Conservation (phyloP, 1,140 invertebrate genomes). For the Rhynchophorus ferrugineus region DNA sequence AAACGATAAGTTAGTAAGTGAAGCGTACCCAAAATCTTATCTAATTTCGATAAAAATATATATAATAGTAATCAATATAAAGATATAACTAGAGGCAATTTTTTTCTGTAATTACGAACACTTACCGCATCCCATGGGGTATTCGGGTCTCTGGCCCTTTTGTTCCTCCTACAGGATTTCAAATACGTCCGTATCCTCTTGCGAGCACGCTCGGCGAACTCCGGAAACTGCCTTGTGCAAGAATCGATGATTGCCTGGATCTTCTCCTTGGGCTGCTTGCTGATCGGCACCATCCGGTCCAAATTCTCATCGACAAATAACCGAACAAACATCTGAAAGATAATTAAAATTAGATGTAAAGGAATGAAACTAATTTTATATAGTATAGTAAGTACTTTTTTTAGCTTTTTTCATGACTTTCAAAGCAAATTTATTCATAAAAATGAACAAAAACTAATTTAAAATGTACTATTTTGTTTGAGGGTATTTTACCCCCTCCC, state of each 20-base stretch:
- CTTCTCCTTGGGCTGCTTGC: slow-evolving; percentile 96
- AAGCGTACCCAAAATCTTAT: too few species aligned
- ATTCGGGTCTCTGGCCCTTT: slow-evolving; percentile 70
- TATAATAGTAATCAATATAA: too few species aligned
- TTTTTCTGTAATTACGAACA: slow-evolving; percentile 12
- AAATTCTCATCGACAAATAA: slow-evolving; percentile 96
- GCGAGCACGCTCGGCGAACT: slow-evolving; percentile 87
- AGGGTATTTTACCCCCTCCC: too few species aligned
- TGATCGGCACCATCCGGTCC: slow-evolving; percentile 93
- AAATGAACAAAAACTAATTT: too few species aligned
- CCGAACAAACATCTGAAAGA: slow-evolving; percentile 89
- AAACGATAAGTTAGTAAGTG: too few species aligned
- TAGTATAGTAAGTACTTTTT: too few species aligned
- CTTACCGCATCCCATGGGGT: slow-evolving; percentile 63
- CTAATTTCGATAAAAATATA: too few species aligned
- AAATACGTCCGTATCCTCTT: slow-evolving; percentile 93
- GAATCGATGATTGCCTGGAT: slow-evolving; percentile 96
- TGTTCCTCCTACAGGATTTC: slow-evolving; percentile 90
- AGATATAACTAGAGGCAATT: too few species aligned
- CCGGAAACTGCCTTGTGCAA: slow-evolving; percentile 92
- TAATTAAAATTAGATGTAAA: neutral
- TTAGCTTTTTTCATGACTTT: too few species aligned
- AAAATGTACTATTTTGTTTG: too few species aligned
- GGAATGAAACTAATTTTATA: too few species aligned
- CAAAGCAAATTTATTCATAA: too few species aligned